These are phyloP conservation scores for Acinonyx jubatus DNA, from an alignment of 2,113 vertebrate species.

Conservation along the genomic window DNA sequence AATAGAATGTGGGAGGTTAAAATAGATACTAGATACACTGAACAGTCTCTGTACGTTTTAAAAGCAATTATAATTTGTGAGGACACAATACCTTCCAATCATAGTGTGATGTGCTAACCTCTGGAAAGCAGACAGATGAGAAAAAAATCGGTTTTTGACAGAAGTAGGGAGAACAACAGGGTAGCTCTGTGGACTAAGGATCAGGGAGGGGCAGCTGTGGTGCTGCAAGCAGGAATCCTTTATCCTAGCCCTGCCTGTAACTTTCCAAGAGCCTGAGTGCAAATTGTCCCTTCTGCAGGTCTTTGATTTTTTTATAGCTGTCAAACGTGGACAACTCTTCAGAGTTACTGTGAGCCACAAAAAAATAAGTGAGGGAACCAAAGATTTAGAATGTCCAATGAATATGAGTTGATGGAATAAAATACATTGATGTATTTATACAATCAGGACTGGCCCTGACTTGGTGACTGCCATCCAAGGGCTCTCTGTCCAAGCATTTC, in stretches of 20 bases:
- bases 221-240: not conserved
- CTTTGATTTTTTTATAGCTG: slow-evolving; percentile 22
- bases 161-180: not conserved
- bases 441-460: not conserved
- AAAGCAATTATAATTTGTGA: not conserved
- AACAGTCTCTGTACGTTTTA: not conserved
- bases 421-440: not conserved
- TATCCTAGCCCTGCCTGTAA: not conserved
- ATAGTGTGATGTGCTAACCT: not conserved
- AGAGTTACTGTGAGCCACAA: not conserved
- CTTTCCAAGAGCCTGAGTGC: not conserved
- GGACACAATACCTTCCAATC: not conserved
- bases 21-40: not conserved
- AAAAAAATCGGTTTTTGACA: not conserved
- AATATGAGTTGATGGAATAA: not conserved
- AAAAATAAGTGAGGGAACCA: not conserved
- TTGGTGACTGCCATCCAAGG: not conserved
- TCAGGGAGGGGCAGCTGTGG: not conserved
- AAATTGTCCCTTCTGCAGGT: not conserved
- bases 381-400: not conserved
- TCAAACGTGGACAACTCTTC: not conserved
- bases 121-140: not conserved
- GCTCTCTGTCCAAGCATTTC: not conserved
- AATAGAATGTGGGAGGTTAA: not conserved
- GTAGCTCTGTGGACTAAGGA: not conserved